Base-by-base conservation (phyloP, 1,140 invertebrate genomes). In the Calephelis virginiensis region DNA sequence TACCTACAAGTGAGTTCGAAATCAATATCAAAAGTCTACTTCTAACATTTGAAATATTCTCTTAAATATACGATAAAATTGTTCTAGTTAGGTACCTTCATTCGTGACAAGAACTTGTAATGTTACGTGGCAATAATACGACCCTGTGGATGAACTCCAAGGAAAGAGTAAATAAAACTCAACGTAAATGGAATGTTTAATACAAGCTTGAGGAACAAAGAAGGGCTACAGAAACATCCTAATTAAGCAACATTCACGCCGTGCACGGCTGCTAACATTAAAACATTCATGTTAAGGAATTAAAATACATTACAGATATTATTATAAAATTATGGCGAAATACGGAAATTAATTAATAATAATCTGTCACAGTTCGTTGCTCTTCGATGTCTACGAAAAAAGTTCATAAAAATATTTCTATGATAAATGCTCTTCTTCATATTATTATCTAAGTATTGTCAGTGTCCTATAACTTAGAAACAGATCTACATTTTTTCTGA, bases 171-270 rank as follows among this genome's bases (percentile, higher is more conserved):
- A 81, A 81, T 74, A 73, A 81, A 78, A 77, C 8, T 50, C 63
- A 49, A 59, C 67, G 50, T 76, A 76, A 70, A 66, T 76, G 71
- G 74, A 77, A 73, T 71, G 71, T 88, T 84, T 86, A 82, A 78
- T 90, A 72, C 64, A 88, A 88, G 84, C 84, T 75, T 85, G 75
- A 83, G 80, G 80, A 81, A 83, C 80, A 83, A 86, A 85, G 78
- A 76, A 82, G 82, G 79, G 81, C 85, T 85, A 90, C 85, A 85
- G 76, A 88, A 85, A 75, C 79, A 8, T 49, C 63, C 53, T 56
- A 78, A 83, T 75, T 47, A 82, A 84, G 82, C 78, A 72, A 76
- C 72, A 78, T 69, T 67, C 67, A 74, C 63, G 63, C 70, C 64
- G 70, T 49, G 17, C 14, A 46, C 69, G 68, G 69, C 62, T 65